These are phyloP conservation scores for Nesospiza acunhae DNA, from an alignment of 2,113 vertebrate genomes.

Conservation along the genomic window DNA sequence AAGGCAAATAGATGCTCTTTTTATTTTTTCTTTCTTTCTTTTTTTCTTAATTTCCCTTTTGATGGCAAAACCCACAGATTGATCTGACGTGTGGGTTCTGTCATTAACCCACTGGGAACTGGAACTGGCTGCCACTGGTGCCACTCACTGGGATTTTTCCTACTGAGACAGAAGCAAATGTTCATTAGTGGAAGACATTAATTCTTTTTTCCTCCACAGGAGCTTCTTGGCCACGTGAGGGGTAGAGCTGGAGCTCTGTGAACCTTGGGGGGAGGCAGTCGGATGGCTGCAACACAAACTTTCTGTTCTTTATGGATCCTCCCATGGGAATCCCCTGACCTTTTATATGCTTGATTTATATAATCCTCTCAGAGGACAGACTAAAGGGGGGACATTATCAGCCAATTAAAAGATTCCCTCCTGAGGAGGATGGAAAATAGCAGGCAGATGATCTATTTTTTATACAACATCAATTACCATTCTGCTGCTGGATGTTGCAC, in stretches of 20 bases:
- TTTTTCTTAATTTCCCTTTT: background rate
- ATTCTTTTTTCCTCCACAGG: background rate
- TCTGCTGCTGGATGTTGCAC: conserved; percentile 40
- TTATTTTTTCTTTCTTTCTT: background rate
- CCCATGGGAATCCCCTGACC: conserved; percentile 41
- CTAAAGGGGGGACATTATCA: conserved; percentile 38
- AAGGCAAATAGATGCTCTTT: conserved; percentile 30
- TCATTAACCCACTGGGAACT: background rate
- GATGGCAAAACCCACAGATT: background rate
- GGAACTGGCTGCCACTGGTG: background rate
- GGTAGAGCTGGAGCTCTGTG: background rate
- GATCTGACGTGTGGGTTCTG: conserved; percentile 17
- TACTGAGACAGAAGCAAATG: background rate
- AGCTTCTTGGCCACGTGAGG: background rate
- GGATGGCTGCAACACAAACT: background rate
- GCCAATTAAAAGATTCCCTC: conserved; percentile 55
- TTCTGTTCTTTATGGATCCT: background rate
- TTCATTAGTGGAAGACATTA: background rate
- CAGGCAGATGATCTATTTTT: conserved; percentile 39
- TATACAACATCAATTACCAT: conserved; percentile 5
- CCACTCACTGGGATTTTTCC: background rate
- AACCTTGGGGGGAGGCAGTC: background rate
- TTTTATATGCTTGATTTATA: conserved; percentile 52
- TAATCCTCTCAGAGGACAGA: conserved; percentile 29
- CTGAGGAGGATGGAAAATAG: conserved; percentile 44